These are phyloP conservation scores for Syrrhaptes paradoxus DNA, from an alignment of 2,113 vertebrate species.

Conservation along the genomic window DNA sequence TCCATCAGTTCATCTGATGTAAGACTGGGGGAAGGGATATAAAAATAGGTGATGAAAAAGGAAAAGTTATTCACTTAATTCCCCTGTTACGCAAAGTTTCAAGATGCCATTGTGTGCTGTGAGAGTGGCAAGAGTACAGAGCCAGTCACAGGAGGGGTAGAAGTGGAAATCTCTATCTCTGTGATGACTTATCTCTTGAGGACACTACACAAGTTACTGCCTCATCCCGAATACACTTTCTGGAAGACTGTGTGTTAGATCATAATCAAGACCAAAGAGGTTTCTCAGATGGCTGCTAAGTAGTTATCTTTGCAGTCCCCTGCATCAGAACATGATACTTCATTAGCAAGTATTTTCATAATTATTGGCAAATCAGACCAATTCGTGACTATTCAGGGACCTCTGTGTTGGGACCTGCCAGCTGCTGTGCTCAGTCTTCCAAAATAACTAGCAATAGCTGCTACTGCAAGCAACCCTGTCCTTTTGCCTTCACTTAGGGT, in stretches of 20 bases:
- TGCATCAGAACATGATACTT: neutral
- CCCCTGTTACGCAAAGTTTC: neutral
- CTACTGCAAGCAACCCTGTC: fast-evolving
- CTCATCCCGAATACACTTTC: neutral
- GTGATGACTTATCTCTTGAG: neutral
- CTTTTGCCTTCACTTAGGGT: neutral
- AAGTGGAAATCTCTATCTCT: neutral
- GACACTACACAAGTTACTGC: neutral
- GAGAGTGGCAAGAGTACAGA: neutral
- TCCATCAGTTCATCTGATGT: neutral
- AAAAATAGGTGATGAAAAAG: neutral
- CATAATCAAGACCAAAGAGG: neutral
- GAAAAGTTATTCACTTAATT: neutral
- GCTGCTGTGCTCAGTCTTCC: neutral
- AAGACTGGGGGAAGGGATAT: neutral
- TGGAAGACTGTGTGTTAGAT: neutral
- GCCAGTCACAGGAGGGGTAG: neutral
- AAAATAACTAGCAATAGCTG: neutral
- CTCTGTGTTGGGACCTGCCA: neutral
- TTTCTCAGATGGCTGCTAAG: neutral
- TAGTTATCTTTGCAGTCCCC: neutral
- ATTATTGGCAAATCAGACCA: neutral
- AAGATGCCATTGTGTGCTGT: neutral
- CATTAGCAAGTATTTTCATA: neutral
- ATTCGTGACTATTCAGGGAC: neutral